phyloP scores from a whole-genome alignment of 2,888 invertebrate species.

The Euplexia lucipara region DNA sequence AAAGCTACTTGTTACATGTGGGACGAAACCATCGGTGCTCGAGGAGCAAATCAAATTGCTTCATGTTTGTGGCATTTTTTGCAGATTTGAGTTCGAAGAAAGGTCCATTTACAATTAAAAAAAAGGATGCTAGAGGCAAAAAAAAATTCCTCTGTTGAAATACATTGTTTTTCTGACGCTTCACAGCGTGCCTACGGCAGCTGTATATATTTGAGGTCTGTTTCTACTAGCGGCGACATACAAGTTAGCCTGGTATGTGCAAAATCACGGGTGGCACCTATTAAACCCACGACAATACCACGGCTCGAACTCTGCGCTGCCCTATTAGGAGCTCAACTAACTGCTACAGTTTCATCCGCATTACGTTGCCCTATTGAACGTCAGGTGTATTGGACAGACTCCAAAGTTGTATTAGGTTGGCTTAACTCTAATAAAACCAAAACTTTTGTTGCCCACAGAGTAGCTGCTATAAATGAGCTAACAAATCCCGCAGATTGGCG shows the following conservation, averaged over 20 bases:
- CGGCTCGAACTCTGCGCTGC: conserved; percentile 18
- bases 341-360: background rate
- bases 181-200: conserved; percentile 9
- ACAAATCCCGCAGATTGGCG: no score
- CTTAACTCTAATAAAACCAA: conserved; percentile 5
- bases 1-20: no score
- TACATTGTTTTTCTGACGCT: conserved; percentile 9
- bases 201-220: conserved; percentile 7
- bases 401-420: conserved; percentile 15
- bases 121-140: no score
- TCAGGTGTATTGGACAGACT: conserved; percentile 25
- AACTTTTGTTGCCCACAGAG: conserved; percentile 18
- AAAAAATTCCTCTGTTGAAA: no score
- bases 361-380: conserved; percentile 5
- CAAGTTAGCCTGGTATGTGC: conserved; percentile 11
- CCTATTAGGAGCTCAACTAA: conserved; percentile 4
- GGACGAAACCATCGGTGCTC: no score
- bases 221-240: background rate
- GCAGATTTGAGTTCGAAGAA: no score
- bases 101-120: no score
- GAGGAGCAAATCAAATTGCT: no score
- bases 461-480: conserved; percentile 3
- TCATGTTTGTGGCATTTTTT: no score
- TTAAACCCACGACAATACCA: conserved; percentile 11
- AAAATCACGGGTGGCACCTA: conserved; percentile 10